These are phyloP conservation scores for Argopecten irradians DNA, from an alignment of 1,140 invertebrate genomes.

Conservation along the genomic window DNA sequence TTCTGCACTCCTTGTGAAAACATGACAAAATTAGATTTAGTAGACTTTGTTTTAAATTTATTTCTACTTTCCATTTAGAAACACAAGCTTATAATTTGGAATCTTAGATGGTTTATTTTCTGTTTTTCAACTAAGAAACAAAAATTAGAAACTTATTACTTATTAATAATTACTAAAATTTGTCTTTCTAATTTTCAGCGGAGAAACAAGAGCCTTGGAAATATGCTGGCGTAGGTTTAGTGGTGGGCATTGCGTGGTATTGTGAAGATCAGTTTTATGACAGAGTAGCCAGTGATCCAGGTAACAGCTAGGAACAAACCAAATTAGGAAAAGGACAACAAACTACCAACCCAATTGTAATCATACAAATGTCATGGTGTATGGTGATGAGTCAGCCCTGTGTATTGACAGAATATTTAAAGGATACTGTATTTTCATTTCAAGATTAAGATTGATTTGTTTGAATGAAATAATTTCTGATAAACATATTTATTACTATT, in stretches of 20 bases:
- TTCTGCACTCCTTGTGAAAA: too few relatives aligned
- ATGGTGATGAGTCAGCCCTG: too few relatives aligned
- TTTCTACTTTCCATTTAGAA: not conserved
- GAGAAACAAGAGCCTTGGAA: conserved; percentile 87
- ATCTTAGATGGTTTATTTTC: not conserved
- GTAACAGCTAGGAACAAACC: too few relatives aligned
- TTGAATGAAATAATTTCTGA: too few relatives aligned
- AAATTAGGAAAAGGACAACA: too few relatives aligned
- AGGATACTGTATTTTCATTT: too few relatives aligned
- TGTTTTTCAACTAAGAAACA: not conserved
- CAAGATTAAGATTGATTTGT: too few relatives aligned
- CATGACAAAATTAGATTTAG: too few relatives aligned
- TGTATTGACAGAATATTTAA: too few relatives aligned
- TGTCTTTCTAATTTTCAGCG: conserved; percentile 78
- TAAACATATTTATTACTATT: too few relatives aligned
- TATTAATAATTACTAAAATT: not conserved
- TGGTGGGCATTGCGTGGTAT: conserved; percentile 85
- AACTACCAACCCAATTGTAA: too few relatives aligned
- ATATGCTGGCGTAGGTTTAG: conserved; percentile 85
- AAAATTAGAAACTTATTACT: not conserved
- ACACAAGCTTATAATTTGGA: not conserved
- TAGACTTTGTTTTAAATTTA: not conserved
- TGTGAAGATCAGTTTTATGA: conserved; percentile 84
- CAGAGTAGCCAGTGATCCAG: conserved; percentile 82
- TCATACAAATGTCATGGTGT: too few relatives aligned